Percentiles rank a stretch among this genome's conserved stretches.
phyloP scores from a whole-genome alignment of 30 jellyfish, hydroid and myxozoan genomes.

The Aurelia aurita complex sp. Pacific region DNA sequence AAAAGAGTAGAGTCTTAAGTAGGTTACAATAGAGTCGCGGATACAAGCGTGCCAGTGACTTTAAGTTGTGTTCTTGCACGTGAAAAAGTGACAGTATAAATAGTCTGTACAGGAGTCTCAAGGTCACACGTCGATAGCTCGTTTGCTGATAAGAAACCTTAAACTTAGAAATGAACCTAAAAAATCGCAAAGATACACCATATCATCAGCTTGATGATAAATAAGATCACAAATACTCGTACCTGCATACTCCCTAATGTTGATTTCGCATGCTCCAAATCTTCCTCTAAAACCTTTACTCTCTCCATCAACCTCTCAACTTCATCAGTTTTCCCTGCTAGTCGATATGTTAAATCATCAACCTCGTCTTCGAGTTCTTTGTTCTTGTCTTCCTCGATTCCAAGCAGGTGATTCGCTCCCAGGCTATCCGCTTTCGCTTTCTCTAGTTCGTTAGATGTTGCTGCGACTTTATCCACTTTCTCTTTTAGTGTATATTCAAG shows the following conservation, averaged over 20 bases:
- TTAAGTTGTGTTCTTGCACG: too few relatives aligned
- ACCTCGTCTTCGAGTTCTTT: conserved; percentile 75
- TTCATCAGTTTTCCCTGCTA: conserved; percentile 57
- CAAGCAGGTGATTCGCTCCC: conserved; percentile 82
- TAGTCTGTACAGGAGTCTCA: too few relatives aligned
- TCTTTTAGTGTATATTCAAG: conserved; percentile 65
- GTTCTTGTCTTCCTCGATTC: conserved; percentile 73
- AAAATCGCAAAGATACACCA: too few relatives aligned
- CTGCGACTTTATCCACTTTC: conserved; percentile 48
- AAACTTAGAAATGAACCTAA: too few relatives aligned
- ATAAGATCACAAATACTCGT: too few relatives aligned
- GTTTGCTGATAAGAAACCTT: too few relatives aligned
- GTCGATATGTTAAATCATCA: conserved; percentile 59
- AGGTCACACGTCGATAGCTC: too few relatives aligned
- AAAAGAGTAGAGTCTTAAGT: too few relatives aligned
- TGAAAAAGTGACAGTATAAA: too few relatives aligned
- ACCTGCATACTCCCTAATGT: conserved; percentile 65
- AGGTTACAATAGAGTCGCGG: too few relatives aligned
- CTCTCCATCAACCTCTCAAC: conserved; percentile 36
- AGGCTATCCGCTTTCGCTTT: conserved; percentile 71
- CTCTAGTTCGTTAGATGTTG: conserved; percentile 52
- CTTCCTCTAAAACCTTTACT: conserved; percentile 50
- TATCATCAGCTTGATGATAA: too few relatives aligned
- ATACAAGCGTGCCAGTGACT: too few relatives aligned
- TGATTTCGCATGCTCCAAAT: conserved; percentile 13